Percentiles rank a stretch among this genome's conserved stretches.
These are phyloP conservation scores for Sinodicranocentrus sp. DNA, from an alignment of 2,888 invertebrate genomes.

Conservation along the genomic window DNA sequence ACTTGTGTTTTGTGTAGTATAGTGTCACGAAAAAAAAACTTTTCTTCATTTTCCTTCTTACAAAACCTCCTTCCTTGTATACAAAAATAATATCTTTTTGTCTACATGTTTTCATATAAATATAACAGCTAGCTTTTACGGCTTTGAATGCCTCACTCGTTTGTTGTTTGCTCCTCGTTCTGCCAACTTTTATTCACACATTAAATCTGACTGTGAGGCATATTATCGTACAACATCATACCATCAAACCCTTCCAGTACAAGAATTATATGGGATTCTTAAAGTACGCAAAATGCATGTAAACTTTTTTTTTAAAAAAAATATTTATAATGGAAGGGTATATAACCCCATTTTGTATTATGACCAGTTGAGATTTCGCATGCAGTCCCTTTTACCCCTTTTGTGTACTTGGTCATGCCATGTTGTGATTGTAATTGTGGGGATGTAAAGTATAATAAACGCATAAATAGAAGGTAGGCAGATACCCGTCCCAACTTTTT, in stretches of 20 bases:
- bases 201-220: conserved; percentile 29
- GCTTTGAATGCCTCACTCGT: conserved; percentile 2
- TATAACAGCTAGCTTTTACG: conserved; percentile 13
- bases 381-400: no score
- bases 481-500: background rate
- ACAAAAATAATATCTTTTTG: background rate
- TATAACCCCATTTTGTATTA: no score
- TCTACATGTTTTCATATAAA: background rate
- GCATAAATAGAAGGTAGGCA: background rate
- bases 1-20: background rate
- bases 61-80: background rate
- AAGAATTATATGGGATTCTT: background rate
- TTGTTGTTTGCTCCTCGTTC: conserved; percentile 1
- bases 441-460: background rate
- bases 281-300: no score
- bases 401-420: no score
- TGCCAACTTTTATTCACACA: conserved; percentile 31
- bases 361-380: no score
- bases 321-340: no score
- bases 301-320: no score
- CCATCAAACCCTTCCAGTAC: background rate
- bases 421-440: background rate
- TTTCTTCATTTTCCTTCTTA: background rate
- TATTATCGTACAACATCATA: conserved; percentile 13
- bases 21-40: background rate